Conservation (phyloP, 2,797 vertebrate species). For the Mus spretus region DNA sequence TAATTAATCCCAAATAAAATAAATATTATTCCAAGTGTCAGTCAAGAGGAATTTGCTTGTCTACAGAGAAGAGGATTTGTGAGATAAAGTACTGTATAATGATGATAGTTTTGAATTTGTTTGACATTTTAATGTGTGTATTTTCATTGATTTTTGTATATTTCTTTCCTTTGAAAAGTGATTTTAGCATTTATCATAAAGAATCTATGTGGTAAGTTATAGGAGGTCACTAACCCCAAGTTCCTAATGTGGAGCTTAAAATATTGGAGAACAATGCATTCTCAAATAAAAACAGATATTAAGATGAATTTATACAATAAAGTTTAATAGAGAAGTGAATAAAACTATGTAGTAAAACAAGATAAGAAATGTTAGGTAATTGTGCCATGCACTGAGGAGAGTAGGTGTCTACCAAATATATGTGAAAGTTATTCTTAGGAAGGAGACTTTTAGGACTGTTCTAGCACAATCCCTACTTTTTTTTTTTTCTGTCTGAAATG, state of each 20-base stretch:
- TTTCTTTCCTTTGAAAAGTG: neutral
- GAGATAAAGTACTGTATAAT: neutral
- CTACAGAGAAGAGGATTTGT: neutral
- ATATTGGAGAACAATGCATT: neutral
- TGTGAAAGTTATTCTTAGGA: neutral
- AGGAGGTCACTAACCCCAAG: too few species aligned
- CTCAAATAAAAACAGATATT: neutral
- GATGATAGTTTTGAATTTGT: neutral
- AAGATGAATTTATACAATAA: neutral
- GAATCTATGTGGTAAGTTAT: neutral
- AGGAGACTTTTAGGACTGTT: neutral
- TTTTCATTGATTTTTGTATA: neutral
- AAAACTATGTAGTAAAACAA: neutral
- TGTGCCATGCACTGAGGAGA: neutral
- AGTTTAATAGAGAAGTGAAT: neutral
- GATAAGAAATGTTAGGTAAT: neutral
- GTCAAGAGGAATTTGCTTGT: neutral
- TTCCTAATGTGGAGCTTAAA: neutral
- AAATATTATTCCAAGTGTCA: neutral
- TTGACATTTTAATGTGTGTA: neutral
- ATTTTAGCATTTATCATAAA: too few species aligned
- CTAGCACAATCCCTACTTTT: neutral
- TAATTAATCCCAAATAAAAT: neutral
- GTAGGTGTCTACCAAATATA: neutral
- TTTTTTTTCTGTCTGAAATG: neutral